Base-by-base conservation (phyloP, 2,797 vertebrate genomes). In the Trachurus trachurus region DNA sequence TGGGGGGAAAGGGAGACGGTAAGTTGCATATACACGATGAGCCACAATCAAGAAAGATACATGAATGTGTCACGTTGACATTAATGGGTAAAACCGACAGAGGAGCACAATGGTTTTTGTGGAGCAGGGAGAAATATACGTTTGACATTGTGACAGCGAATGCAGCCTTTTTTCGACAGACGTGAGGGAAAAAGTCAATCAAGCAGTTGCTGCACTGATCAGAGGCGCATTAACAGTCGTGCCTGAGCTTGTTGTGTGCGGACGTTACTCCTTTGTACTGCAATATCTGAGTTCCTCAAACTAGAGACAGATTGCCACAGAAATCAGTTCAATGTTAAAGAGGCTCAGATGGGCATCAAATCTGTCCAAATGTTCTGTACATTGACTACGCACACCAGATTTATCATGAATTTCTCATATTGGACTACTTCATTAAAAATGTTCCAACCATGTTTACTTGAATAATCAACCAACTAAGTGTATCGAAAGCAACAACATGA, bases 401-500 rank as follows among this genome's bases (percentile, higher is more conserved):
- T 91, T 90, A 90, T 91, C 90, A 87, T 86, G 88, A 89, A 86
- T 92, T 90, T 88, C 90, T 91, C 86, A 86, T 89, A 86, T 85
- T 84, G 87, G 90, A 91, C 86, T 84, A 83, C 87, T 93, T 92
- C 91, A 92, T 94, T 91, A 93, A 92, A 92, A 91, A 91, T 88
- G 89, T 88, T 90, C 88, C 86, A 84, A 80, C 81, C 84, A 54
- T 92, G 92, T 93, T 93, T 89, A 93, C 90, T 91, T 90, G 90
- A 94, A 93, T 93, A 93, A 93, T 92, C 90, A 93, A 88, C 80
- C 90, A 81, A 86, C 88, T 91, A 89, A 91, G 84, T 91, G 90
- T 91, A 93, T 92, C 89, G 88, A 93, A 94, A 91, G 91, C 90
- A 92, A 92, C 91, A 93, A 90, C 91, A 91, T 92, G 92, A 93